phyloP scores from a whole-genome alignment of 2,888 invertebrate species.

The Gnatocerus cornutus region DNA sequence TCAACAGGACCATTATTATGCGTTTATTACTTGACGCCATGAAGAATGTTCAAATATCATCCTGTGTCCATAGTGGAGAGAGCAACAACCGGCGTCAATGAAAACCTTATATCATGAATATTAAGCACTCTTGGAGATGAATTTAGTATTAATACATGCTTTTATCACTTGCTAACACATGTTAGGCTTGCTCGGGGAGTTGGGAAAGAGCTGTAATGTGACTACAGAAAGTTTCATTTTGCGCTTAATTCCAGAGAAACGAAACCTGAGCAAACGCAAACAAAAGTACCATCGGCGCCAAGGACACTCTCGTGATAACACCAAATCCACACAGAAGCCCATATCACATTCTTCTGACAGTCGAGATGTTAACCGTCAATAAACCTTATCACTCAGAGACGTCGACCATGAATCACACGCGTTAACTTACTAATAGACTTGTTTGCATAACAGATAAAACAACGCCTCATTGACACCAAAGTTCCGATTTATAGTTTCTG shows the following conservation, averaged over 20 bases:
- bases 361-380: neutral
- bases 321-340: neutral
- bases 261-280: no score
- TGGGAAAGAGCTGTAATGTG: conserved; percentile 17
- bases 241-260: neutral
- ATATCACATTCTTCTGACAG: neutral
- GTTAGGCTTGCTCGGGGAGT: conserved; percentile 43
- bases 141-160: conserved; percentile 51
- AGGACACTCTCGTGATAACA: conserved; percentile 6
- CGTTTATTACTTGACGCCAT: conserved; percentile 36
- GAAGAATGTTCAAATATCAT: conserved; percentile 37
- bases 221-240: neutral
- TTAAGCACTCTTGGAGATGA: conserved; percentile 45
- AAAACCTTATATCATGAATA: conserved; percentile 47
- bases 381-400: conserved; percentile 26
- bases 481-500: conserved; percentile 20
- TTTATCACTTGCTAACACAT: conserved; percentile 48
- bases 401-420: conserved; percentile 27
- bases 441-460: conserved; percentile 33
- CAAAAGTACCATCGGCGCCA: conserved; percentile 2
- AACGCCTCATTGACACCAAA: conserved; percentile 32
- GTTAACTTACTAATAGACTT: conserved; percentile 18
- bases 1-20: conserved; percentile 25
- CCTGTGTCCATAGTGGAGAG: conserved; percentile 24
- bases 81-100: conserved; percentile 50